phyloP scores from a whole-genome alignment of 2,113 vertebrate species.

The Rafetus swinhoei region DNA sequence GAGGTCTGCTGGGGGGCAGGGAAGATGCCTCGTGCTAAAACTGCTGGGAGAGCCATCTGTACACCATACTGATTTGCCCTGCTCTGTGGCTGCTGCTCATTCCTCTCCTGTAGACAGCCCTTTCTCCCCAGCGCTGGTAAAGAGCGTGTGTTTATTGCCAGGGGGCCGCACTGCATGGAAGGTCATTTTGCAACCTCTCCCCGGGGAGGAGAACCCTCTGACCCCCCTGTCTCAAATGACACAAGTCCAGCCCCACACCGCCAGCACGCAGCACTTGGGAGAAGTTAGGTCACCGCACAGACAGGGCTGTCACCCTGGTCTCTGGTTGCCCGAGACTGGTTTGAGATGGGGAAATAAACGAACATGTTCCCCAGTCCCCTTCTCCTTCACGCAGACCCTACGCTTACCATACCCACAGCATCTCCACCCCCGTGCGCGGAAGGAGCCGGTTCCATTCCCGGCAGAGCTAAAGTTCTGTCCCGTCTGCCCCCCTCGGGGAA shows the following conservation, averaged over 20 bases:
- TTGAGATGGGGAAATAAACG: background rate
- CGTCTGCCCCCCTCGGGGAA: background rate
- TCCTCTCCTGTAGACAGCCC: background rate
- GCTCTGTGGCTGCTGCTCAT: background rate
- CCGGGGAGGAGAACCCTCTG: background rate
- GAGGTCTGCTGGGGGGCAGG: background rate
- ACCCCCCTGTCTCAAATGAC: background rate
- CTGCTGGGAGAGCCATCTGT: background rate
- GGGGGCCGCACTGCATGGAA: background rate
- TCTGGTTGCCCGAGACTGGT: background rate
- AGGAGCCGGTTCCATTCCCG: background rate
- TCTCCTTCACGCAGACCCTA: background rate
- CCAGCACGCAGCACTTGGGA: background rate
- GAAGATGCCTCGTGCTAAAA: background rate
- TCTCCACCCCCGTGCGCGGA: accelerated
- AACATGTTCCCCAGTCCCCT: background rate
- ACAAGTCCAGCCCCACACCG: background rate
- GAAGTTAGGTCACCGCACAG: background rate
- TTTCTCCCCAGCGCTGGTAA: background rate
- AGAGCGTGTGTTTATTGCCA: background rate
- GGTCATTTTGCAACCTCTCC: background rate
- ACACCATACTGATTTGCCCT: background rate
- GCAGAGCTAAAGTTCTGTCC: background rate
- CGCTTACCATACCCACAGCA: background rate
- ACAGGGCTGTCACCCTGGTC: too few relatives aligned